Conservation (phyloP, 1,140 invertebrate species). For the Neodiprion pinetum region DNA sequence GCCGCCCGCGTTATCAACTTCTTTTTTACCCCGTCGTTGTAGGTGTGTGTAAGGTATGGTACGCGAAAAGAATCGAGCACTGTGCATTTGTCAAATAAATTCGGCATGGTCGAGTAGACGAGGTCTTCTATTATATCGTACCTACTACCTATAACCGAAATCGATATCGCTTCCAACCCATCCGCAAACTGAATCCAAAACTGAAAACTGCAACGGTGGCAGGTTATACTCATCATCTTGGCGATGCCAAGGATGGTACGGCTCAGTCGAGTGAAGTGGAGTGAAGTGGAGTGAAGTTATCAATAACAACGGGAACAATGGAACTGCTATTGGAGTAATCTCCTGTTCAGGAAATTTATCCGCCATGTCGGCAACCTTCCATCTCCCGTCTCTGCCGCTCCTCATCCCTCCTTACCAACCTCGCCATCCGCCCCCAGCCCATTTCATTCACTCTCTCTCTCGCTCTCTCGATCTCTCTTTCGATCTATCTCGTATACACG, state of each 20-base stretch:
- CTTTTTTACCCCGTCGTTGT: neutral
- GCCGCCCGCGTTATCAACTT: neutral
- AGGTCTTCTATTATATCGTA: no score
- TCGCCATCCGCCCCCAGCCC: neutral
- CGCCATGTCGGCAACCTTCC: slow-evolving; percentile 43
- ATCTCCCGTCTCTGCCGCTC: slow-evolving; percentile 24
- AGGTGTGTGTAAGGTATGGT: no score
- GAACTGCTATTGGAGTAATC: slow-evolving; percentile 46
- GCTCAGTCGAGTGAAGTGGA: slow-evolving; percentile 12
- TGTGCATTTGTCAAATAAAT: neutral
- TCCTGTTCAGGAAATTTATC: slow-evolving; percentile 54
- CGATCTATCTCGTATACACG: no score
- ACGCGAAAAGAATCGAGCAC: neutral
- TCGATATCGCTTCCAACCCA: neutral
- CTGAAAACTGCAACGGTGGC: neutral
- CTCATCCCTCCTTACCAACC: neutral
- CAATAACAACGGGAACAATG: slow-evolving; percentile 40
- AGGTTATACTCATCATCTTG: neutral
- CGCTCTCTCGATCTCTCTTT: neutral
- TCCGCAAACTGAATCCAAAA: neutral
- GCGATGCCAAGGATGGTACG: neutral
- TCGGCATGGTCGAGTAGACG: no score
- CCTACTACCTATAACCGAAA: no score
- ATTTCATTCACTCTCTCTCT: neutral
- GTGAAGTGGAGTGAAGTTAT: slow-evolving; percentile 18